Base-by-base conservation (phyloP, 2,797 vertebrate species). In the Gadopsis bispinosus region DNA sequence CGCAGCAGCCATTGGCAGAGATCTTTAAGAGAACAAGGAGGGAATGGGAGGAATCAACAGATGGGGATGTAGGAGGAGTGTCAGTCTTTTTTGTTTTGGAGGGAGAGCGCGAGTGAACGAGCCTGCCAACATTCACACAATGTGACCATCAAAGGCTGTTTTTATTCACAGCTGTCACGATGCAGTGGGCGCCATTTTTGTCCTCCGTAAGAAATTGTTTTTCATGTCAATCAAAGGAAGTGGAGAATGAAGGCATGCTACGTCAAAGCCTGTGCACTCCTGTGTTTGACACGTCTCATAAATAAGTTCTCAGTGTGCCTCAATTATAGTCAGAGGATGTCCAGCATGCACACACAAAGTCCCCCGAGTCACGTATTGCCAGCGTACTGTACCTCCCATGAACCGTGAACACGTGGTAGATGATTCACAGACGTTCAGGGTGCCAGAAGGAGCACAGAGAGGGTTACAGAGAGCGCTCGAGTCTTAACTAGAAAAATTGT, bases 31-130 rank as follows among this genome's bases (percentile, higher is more conserved):
- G 81, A 86, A 84, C 69, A 85, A 80, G 82, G 54, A 84, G 73
- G 76, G 84, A 90, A 80, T 43, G 81, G 80, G 74, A 91, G 84
- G 83, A 89, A 75, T 89, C 88, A 90, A 67, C 92, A 94, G 91
- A 92, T 94, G 88, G 91, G 89, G 83, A 83, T 83, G 91, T 93
- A 73, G 89, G 89, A 89, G 85, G 90, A 87, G 88, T 88, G 91
- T 88, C 87, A 82, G 84, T 64, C 80, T 80, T 75, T 88, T 87
- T 88, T 87, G 85, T 87, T 74, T 74, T 73, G 69, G 69, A 65
- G 59, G 37, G 69, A 62, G 61, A 67, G 29, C 61, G 87, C 62
- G 71, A 19, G 66, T 12, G 59, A 55, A 65, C 3, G 26, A 71
- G 69, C 48, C 75, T 86, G 89, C 84, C 83, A 87, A 54, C 61